These are phyloP conservation scores for Symphodus melops DNA, from an alignment of 2,113 vertebrate species.

Conservation along the genomic window DNA sequence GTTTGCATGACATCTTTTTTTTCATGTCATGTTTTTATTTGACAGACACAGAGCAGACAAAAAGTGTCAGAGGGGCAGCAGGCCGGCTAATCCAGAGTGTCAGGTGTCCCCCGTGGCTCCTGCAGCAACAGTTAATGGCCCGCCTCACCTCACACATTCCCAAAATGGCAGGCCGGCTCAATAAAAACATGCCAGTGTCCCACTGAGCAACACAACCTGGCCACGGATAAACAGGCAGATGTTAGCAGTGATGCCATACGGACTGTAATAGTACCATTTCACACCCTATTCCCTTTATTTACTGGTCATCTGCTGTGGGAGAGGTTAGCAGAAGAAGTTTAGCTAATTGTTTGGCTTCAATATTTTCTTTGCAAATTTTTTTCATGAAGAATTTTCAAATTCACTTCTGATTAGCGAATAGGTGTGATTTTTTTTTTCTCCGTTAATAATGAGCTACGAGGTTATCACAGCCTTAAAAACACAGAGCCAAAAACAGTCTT, in stretches of 20 bases:
- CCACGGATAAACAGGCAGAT: conserved; percentile 51
- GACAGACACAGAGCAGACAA: conserved; percentile 65
- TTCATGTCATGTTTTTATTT: conserved; percentile 14
- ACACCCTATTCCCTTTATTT: conserved; percentile 41
- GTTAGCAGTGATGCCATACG: conserved; percentile 37
- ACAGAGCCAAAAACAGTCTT: not conserved
- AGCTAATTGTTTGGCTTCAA: conserved; percentile 16
- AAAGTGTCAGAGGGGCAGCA: conserved; percentile 55
- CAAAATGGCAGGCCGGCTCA: conserved; percentile 58
- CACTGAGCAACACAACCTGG: conserved; percentile 40
- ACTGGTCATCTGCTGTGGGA: conserved; percentile 33
- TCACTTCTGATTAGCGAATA: not conserved
- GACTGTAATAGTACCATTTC: conserved; percentile 49
- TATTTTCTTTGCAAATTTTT: conserved; percentile 6
- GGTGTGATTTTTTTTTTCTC: too few relatives aligned
- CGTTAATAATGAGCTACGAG: too few relatives aligned
- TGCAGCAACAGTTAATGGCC: conserved; percentile 55
- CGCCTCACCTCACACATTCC: not conserved
- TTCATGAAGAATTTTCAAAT: not conserved
- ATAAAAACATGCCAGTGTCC: conserved; percentile 46
- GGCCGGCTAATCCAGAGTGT: conserved; percentile 68
- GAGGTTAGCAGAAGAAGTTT: not conserved
- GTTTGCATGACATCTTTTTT: conserved; percentile 5
- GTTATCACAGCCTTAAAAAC: not conserved
- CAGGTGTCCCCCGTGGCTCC: conserved; percentile 63